Evolutionary conservation across 1,140 invertebrate species (phyloP).

Genomic region (Oreohelix idahoensis): DNA sequence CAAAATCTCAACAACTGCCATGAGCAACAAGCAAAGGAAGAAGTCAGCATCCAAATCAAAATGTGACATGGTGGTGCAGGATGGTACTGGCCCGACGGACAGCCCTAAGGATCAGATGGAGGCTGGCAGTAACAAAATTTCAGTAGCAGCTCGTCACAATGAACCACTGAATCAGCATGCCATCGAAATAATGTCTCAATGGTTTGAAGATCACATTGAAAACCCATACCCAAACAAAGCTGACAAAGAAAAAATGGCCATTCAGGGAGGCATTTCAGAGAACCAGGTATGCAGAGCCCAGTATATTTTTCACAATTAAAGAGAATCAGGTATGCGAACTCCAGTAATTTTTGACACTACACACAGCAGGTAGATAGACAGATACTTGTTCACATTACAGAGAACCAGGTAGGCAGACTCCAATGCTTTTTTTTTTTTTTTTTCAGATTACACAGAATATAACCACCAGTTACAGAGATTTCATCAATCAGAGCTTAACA

Average conservation of each 20-base stretch:
- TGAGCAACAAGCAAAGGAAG: conserved; percentile 5
- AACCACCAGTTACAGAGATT: too few species aligned
- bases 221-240: conserved; percentile 68
- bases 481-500: too few species aligned
- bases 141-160: conserved; percentile 57
- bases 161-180: conserved; percentile 63
- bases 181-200: conserved; percentile 60
- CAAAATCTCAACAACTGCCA: conserved; percentile 40
- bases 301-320: too few species aligned
- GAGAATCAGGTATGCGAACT: too few species aligned
- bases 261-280: conserved; percentile 60
- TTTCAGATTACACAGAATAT: too few species aligned
- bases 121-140: conserved; percentile 15
- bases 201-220: conserved; percentile 62
- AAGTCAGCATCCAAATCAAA: not conserved
- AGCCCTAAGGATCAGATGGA: not conserved
- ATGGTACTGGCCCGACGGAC: not conserved
- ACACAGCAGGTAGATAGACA: too few species aligned
- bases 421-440: too few species aligned
- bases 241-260: conserved; percentile 65
- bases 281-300: conserved; percentile 57
- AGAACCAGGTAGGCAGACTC: too few species aligned
- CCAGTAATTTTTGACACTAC: too few species aligned
- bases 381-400: too few species aligned
- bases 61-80: not conserved